phyloP scores from a whole-genome alignment of 1,140 invertebrate genomes.

The Phymastichus coffea region DNA sequence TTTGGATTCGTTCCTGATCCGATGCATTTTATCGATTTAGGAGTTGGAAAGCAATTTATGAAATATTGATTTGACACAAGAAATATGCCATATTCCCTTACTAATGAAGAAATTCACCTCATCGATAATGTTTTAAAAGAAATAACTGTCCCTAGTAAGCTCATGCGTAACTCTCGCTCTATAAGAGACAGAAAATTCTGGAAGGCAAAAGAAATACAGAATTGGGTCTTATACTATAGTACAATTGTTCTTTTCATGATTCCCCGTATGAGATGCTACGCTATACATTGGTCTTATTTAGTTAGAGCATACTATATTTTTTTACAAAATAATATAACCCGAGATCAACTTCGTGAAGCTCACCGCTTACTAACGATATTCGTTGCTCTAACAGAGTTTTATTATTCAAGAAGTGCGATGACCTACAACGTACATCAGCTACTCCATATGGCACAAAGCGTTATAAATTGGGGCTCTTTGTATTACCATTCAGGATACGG shows the following conservation, averaged over 20 bases:
- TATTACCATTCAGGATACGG: constrained; percentile 3
- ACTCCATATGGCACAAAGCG: constrained; percentile 1
- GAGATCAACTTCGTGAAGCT: not conserved
- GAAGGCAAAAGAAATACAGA: constrained; percentile 29
- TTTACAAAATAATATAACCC: constrained; percentile 23
- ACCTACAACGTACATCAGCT: constrained; percentile 24
- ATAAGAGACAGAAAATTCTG: constrained; percentile 24
- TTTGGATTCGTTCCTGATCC: constrained; percentile 21
- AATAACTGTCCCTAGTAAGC: constrained; percentile 12
- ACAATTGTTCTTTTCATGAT: constrained; percentile 6
- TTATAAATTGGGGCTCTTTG: not conserved
- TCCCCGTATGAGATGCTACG: constrained; percentile 1
- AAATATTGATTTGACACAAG: constrained; percentile 19
- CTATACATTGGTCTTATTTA: constrained; percentile 25
- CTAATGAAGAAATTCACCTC: not conserved
- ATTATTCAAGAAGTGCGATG: constrained; percentile 24
- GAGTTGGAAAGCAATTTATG: constrained; percentile 22
- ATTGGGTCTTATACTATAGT: constrained; percentile 27
- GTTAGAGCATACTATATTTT: constrained; percentile 26
- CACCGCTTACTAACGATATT: constrained; percentile 19
- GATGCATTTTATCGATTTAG: constrained; percentile 25
- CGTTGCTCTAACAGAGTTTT: constrained; percentile 14
- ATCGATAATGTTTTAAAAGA: constrained; percentile 1
- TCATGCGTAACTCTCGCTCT: constrained; percentile 19
- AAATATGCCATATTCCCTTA: constrained; percentile 9